Evolutionary conservation across 1,140 invertebrate species (phyloP), one percentile per base, ranked within the genome.

Genomic region (Heliconius congener): DNA sequence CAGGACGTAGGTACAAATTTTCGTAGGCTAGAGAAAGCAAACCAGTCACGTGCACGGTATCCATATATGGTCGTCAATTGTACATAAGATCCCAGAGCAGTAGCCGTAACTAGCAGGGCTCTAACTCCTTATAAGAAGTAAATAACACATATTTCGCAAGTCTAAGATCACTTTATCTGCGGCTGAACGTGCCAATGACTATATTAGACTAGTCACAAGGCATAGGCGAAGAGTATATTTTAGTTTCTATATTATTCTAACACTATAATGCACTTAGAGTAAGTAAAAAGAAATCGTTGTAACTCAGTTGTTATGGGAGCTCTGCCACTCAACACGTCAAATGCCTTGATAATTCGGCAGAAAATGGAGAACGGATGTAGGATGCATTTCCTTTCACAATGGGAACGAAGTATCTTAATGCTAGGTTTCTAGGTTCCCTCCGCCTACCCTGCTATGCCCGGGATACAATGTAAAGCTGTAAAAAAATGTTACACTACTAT

Each of bases 111-210:
- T 66, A 30, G 60, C 60, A 5, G 60, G n/a, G n/a, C 50, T 19
- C 50, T 19, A 57, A 57, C 60, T 66, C 60, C 60, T 66, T 66
- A 66, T 66, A 66, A n/a, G 60, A 5, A 27, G 60, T 66, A 66
- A 66, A 66, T 66, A 66, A 66, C 60, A 66, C 23, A 66, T 66
- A 66, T 66, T 66, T 66, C 60, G 60, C 60, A 66, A 66, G 60
- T 66, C 60, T 66, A 66, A 66, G 60, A 66, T 66, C 11, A 16
- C 60, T 66, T 30, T 66, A 66, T 66, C 60, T 30, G 60, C n/a
- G 23, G 60, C 23, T 66, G 23, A 16, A 66, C 60, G 60, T 66
- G 23, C 11, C 60, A 66, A 66, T 66, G 23, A 66, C 60, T 66
- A 66, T 27, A 66, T 66, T 66, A 30, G 60, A 27, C 8, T 30